Percentiles rank a stretch among this genome's conserved stretches.
Evolutionary conservation across 2,888 invertebrate genomes (phyloP).

Genomic region (Tenthredo mesomela): DNA sequence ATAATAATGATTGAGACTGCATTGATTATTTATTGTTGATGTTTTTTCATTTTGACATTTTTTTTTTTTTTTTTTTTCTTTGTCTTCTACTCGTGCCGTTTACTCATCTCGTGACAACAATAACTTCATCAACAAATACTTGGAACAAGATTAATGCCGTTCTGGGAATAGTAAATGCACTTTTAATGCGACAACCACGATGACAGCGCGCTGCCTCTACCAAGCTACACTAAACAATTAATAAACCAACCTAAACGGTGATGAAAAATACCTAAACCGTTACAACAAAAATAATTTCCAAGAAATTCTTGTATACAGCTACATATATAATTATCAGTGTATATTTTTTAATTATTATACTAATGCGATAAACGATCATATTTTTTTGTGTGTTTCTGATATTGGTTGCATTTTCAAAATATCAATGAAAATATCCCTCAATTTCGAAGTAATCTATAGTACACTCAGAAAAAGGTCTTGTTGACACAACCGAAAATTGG

Average conservation of each 20-base stretch:
- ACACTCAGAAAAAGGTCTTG: too few relatives aligned
- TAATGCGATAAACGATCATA: not conserved
- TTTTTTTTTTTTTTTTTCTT: not conserved
- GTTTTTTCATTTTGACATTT: not conserved
- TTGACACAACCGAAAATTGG: too few relatives aligned
- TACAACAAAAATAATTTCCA: not conserved
- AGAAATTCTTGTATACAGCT: not conserved
- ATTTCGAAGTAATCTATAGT: not conserved
- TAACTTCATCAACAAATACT: constrained; percentile 33
- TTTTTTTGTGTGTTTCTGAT: too few relatives aligned
- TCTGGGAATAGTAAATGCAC: constrained; percentile 47
- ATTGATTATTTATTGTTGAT: not conserved
- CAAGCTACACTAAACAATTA: not conserved
- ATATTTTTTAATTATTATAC: not conserved
- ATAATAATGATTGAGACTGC: not conserved
- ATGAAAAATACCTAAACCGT: constrained; percentile 7
- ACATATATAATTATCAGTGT: too few relatives aligned
- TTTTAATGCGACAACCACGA: constrained; percentile 40
- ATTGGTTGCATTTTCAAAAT: too few relatives aligned
- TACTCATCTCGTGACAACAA: not conserved
- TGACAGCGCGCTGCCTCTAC: not conserved
- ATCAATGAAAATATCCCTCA: not conserved
- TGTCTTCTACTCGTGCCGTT: not conserved
- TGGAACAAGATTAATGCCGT: constrained; percentile 39
- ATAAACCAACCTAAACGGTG: not conserved